Evolutionary conservation across 2,797 vertebrate species (phyloP).

Genomic region (Gallinago nigripennis): DNA sequence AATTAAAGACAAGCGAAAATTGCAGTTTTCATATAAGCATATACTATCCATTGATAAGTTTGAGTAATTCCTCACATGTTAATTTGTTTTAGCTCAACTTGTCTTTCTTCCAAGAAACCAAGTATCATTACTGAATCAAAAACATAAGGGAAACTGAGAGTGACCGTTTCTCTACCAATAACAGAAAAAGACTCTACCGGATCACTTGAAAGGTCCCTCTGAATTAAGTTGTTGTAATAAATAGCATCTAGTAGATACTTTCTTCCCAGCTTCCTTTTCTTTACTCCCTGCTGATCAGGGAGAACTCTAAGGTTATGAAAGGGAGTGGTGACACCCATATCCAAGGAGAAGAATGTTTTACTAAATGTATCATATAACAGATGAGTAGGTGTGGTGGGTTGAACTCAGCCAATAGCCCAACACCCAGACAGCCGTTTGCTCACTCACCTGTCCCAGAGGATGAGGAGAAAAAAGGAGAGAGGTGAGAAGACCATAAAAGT

Average conservation of each 20-base stretch:
- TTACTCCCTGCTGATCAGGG: background rate
- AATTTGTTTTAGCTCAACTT: background rate
- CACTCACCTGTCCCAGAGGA: background rate
- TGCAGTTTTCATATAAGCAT: background rate
- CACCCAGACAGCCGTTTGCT: background rate
- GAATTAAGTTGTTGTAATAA: background rate
- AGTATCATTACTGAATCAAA: background rate
- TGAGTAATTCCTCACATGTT: background rate
- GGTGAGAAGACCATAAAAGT: background rate
- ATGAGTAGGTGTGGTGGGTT: background rate
- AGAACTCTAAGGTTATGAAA: background rate
- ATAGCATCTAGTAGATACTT: background rate
- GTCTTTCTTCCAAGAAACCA: background rate
- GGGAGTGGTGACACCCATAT: background rate
- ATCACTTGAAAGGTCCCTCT: background rate
- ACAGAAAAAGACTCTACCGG: background rate
- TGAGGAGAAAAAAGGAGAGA: background rate
- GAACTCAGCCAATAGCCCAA: background rate
- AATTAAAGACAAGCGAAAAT: background rate
- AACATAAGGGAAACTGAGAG: background rate
- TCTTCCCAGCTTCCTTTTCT: background rate
- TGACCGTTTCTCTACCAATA: background rate
- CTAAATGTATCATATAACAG: background rate
- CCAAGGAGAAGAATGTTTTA: background rate
- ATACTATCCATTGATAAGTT: background rate